These are phyloP conservation scores for Hyles lineata DNA, from an alignment of 2,888 invertebrate genomes.

Conservation along the genomic window DNA sequence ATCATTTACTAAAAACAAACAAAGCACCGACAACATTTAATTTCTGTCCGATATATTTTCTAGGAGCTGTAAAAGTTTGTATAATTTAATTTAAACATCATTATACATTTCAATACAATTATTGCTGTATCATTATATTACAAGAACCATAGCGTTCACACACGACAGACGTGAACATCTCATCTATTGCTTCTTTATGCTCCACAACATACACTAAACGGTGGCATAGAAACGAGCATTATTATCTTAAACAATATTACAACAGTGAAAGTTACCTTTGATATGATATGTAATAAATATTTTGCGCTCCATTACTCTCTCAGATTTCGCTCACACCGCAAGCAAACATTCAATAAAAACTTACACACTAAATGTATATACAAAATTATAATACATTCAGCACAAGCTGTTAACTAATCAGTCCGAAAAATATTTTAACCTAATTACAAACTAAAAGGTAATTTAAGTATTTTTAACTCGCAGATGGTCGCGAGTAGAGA, in stretches of 20 bases:
- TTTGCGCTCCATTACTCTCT: neutral
- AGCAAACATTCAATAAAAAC: neutral
- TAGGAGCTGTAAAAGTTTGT: no score
- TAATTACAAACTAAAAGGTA: slow-evolving; percentile 5
- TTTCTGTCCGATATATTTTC: no score
- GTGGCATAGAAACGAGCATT: neutral
- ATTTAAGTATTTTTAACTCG: neutral
- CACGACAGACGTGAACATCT: no score
- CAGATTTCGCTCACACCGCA: neutral
- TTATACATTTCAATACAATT: no score
- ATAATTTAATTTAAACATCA: no score
- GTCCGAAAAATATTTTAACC: slow-evolving; percentile 15
- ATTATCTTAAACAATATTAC: neutral
- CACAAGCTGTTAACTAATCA: slow-evolving; percentile 24
- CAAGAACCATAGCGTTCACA: no score
- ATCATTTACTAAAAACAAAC: no score
- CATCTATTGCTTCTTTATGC: neutral
- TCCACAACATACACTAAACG: neutral
- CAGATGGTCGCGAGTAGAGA: neutral
- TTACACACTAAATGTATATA: slow-evolving; percentile 3
- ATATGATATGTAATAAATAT: slow-evolving; percentile 2
- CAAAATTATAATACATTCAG: slow-evolving; percentile 17
- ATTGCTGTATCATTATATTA: no score
- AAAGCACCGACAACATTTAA: no score
- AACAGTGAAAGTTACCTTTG: neutral